A percentile compares a stretch with the other conserved stretches of the same genome.
Conservation (phyloP, 2,797 vertebrate genomes). For the Epinephelus coioides region DNA sequence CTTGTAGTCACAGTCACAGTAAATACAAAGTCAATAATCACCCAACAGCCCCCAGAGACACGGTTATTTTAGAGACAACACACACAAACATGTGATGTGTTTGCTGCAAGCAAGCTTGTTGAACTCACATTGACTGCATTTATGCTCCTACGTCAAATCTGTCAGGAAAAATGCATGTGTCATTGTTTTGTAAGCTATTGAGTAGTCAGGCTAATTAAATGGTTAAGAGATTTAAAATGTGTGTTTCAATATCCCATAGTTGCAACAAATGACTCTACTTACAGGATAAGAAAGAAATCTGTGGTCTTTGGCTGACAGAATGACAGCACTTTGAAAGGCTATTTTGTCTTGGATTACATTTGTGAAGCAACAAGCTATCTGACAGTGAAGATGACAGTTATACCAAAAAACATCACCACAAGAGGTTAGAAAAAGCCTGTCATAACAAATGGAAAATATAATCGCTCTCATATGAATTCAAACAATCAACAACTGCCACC, state of each 20-base stretch:
- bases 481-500: slow-evolving; percentile 12
- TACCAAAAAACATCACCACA: not conserved
- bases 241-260: not conserved
- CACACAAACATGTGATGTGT: not conserved
- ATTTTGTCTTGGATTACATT: not conserved
- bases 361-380: slow-evolving; percentile 5
- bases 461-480: slow-evolving; percentile 15
- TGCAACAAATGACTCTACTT: not conserved
- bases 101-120: not conserved
- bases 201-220: slow-evolving; percentile 2
- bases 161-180: not conserved
- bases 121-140: not conserved
- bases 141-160: not conserved
- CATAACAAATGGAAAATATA: slow-evolving; percentile 35
- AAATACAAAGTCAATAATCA: slow-evolving; percentile 37
- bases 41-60: slow-evolving; percentile 7
- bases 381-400: slow-evolving; percentile 31
- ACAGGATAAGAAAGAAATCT: slow-evolving; percentile 10
- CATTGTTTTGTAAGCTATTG: not conserved
- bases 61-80: slow-evolving; percentile 22
- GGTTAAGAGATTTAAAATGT: not conserved
- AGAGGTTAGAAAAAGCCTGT: slow-evolving; percentile 8
- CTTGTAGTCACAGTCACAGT: slow-evolving; percentile 35
- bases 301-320: not conserved
- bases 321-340: not conserved